Percentiles rank a stretch among this genome's conserved stretches.
Evolutionary conservation across 2,113 vertebrate genomes (phyloP).

Genomic region (Perca schrenkii): DNA sequence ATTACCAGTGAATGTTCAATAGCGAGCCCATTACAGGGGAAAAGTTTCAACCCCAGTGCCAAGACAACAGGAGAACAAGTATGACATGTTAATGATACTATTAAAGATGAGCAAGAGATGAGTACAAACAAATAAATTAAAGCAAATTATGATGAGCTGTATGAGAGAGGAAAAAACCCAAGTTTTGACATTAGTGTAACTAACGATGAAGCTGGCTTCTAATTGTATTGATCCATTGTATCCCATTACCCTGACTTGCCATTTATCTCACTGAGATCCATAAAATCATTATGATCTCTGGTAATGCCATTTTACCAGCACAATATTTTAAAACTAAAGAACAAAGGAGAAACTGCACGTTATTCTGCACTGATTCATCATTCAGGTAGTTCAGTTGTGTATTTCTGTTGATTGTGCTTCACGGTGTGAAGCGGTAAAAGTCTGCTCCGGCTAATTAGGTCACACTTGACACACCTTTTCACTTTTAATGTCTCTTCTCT

Average conservation of each 20-base stretch:
- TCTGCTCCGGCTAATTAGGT: conserved; percentile 66
- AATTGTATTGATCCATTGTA: conserved; percentile 55
- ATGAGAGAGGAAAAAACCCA: background rate
- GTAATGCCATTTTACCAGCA: conserved; percentile 15
- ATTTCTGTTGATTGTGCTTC: conserved; percentile 35
- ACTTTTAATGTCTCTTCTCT: conserved; percentile 28
- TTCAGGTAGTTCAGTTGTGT: conserved; percentile 45
- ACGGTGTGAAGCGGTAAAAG: conserved; percentile 32
- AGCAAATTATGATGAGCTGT: conserved; percentile 39
- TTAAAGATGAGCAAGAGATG: conserved; percentile 58
- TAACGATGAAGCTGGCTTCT: conserved; percentile 34
- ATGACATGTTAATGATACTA: conserved; percentile 73
- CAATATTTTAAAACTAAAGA: conserved; percentile 30
- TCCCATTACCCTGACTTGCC: conserved; percentile 36
- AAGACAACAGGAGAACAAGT: conserved; percentile 59
- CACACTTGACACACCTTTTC: conserved; percentile 63
- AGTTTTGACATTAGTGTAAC: conserved; percentile 40
- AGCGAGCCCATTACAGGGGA: conserved; percentile 67
- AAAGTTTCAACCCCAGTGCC: conserved; percentile 61
- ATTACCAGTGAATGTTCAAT: conserved; percentile 77
- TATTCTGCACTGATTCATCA: conserved; percentile 34
- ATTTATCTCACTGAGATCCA: conserved; percentile 51
- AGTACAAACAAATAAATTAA: conserved; percentile 59
- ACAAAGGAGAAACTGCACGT: conserved; percentile 23
- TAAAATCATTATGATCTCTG: conserved; percentile 33